These are phyloP conservation scores for Apaloderma vittatum DNA, from an alignment of 2,113 vertebrate species.

Conservation along the genomic window DNA sequence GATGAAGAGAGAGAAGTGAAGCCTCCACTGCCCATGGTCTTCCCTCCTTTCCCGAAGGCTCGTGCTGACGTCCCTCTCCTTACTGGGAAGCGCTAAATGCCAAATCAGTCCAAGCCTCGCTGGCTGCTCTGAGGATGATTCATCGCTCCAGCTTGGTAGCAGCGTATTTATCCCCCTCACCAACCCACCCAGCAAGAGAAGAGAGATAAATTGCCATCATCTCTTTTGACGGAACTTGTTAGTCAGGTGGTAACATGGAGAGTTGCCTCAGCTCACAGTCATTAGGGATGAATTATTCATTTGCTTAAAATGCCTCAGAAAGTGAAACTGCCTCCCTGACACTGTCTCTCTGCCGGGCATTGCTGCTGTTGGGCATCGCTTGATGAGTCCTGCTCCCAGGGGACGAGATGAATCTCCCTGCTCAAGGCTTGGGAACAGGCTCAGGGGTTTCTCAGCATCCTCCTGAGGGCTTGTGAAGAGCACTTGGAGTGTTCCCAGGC, in stretches of 20 bases:
- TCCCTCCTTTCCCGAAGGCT: not conserved
- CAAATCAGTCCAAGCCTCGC: constrained; percentile 54
- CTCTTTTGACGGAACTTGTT: constrained; percentile 77
- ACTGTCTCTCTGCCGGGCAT: not conserved
- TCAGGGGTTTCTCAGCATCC: not conserved
- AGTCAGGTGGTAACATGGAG: constrained; percentile 74
- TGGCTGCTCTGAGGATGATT: constrained; percentile 66
- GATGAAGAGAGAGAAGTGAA: not conserved
- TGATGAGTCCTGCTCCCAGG: not conserved
- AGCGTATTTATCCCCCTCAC: constrained; percentile 39
- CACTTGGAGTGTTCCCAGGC: not conserved
- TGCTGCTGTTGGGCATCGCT: not conserved
- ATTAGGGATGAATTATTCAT: constrained; percentile 79
- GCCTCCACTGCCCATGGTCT: not conserved
- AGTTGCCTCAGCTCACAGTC: constrained; percentile 59
- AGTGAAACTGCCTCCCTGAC: not conserved
- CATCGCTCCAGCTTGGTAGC: constrained; percentile 60
- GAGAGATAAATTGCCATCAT: constrained; percentile 76
- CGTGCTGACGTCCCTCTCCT: not conserved
- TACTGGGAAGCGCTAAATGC: constrained; percentile 52
- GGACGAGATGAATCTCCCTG: not conserved
- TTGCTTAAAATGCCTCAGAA: constrained; percentile 45
- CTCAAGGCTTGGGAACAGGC: not conserved
- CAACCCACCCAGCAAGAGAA: constrained; percentile 44
- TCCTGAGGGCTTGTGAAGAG: not conserved